A percentile compares a stretch with the other conserved stretches of the same genome.
These are phyloP conservation scores for Anarsia innoxiella DNA, from an alignment of 2,888 invertebrate species.

Conservation along the genomic window DNA sequence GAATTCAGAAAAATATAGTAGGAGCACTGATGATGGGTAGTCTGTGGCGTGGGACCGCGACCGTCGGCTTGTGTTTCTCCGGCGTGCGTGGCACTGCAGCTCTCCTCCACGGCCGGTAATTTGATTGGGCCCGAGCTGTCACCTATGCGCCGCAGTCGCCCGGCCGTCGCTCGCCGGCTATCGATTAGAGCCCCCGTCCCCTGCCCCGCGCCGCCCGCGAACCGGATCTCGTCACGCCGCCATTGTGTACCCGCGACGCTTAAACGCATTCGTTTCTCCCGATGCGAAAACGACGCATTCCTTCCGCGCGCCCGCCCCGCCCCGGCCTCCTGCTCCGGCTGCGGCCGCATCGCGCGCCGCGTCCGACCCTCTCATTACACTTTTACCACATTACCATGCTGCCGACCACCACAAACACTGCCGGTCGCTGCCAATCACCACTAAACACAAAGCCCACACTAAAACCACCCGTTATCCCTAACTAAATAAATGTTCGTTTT, in stretches of 20 bases:
- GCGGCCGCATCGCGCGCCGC: constrained; percentile 43
- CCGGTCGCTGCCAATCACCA: not conserved
- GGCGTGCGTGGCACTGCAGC: constrained; percentile 61
- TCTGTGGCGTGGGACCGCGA: constrained; percentile 29
- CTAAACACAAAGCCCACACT: constrained; percentile 2
- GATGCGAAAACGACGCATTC: constrained; percentile 76
- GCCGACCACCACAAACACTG: constrained; percentile 25
- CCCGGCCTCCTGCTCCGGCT: constrained; percentile 28
- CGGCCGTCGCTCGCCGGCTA: constrained; percentile 74
- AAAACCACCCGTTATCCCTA: constrained; percentile 13
- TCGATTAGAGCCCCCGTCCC: constrained; percentile 69
- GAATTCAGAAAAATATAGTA: too few species aligned
- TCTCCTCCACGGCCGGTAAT: constrained; percentile 68
- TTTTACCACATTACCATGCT: constrained; percentile 25
- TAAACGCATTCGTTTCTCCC: constrained; percentile 76
- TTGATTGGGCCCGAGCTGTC: constrained; percentile 74
- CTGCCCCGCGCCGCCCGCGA: constrained; percentile 66
- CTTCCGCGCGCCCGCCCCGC: constrained; percentile 61
- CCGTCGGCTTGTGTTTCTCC: constrained; percentile 41
- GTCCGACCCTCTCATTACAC: constrained; percentile 60
- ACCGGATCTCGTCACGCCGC: constrained; percentile 76
- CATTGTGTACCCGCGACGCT: constrained; percentile 75
- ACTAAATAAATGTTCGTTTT: constrained; percentile 14
- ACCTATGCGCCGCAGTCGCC: constrained; percentile 74
- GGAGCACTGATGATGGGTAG: constrained; percentile 20